Evolutionary conservation across 2,797 vertebrate genomes (phyloP).

Genomic region (Nasua narica): DNA sequence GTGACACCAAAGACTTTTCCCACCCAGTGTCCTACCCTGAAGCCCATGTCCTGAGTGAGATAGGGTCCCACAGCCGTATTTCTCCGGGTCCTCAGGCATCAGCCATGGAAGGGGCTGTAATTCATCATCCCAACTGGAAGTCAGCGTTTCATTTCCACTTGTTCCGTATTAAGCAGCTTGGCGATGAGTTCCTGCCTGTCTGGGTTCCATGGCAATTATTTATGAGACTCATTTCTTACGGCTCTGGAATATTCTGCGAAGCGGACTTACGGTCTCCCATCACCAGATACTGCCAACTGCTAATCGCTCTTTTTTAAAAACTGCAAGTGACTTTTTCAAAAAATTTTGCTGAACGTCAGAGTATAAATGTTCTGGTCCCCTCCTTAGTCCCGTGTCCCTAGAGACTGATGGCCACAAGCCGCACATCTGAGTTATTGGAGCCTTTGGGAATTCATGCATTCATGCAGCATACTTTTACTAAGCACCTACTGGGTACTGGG

Average conservation of each 20-base stretch:
- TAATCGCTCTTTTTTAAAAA: neutral
- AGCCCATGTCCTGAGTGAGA: neutral
- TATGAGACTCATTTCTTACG: neutral
- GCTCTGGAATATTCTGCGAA: neutral
- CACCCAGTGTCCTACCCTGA: neutral
- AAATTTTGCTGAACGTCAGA: neutral
- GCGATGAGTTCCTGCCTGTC: neutral
- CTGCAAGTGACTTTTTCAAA: neutral
- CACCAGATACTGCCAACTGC: neutral
- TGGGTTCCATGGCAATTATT: neutral
- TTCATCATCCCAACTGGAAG: fast-evolving
- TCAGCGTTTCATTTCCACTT: neutral
- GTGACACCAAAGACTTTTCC: neutral
- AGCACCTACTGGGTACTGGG: neutral
- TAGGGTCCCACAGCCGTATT: neutral
- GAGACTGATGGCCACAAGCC: too few species aligned
- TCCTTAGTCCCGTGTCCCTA: neutral
- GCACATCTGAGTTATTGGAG: neutral
- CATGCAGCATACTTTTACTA: neutral
- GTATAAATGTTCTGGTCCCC: neutral
- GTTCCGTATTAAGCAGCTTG: neutral
- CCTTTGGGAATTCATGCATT: too few species aligned
- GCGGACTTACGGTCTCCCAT: neutral
- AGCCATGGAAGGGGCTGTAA: neutral
- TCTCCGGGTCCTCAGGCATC: neutral